Evolutionary conservation across 2,888 invertebrate genomes (phyloP), one percentile per base, ranked within the genome.

Genomic region (Serripes groenlandicus): DNA sequence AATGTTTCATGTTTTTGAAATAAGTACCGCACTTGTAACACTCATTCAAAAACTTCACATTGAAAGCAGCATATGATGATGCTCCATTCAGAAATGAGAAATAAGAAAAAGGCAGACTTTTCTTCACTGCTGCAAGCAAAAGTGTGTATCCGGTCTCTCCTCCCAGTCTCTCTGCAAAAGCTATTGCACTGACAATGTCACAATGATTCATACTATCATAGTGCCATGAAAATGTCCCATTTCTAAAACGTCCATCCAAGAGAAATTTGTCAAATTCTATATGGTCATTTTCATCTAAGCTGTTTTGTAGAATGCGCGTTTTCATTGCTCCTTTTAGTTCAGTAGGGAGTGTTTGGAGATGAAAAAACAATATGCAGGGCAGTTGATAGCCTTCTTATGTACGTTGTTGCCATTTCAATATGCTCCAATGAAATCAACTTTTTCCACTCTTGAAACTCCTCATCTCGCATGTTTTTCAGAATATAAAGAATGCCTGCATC

Each of bases 11-110:
- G 30, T 54, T 37, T n/a, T 66, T 32, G 56, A 83, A 74, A 56
- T 81, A 87, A 37, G 60, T 49, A 0, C 87, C 82, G 32, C 78
- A 72, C 23, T 54, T 68, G 30, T 66, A 72, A 37, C 85, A 83
- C 3, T 34, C 28, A 32, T 70, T 32, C 2, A 88, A 42, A 23
- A 85, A 76, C 32, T 28, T 30, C 18, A 66, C 75, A 37, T 75
- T 78, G 32, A 52, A 87, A 54, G 86, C 76, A 21, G 86, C 80
- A 81, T 88, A 88, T 18, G 83, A 79, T 23, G 78, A 54, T 18
- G 88, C 83, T 4, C 75, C 74, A 77, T 86, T 88, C 15, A 88
- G 42, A 66, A 88, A 87, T 11, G 81, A 69, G n/a, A n/a, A n/a
- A n/a, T n/a, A n/a, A n/a, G n/a, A n/a, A 79, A 81, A 85, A 11